Evolutionary conservation across 2,888 invertebrate species (phyloP).

Genomic region (Apotomis betuletana): DNA sequence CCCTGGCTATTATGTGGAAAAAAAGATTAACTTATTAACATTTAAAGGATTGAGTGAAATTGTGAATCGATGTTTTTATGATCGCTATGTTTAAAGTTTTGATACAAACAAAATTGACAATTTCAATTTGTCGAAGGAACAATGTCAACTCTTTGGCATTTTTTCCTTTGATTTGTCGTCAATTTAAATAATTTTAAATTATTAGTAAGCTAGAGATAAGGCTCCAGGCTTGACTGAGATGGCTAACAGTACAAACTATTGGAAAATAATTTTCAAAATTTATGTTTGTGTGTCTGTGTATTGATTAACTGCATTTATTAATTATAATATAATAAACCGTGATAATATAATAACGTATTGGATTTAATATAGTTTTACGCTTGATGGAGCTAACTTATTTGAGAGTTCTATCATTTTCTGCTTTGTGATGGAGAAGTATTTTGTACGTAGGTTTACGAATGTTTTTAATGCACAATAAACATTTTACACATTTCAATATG

Average conservation of each 20-base stretch:
- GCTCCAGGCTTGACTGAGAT: conserved; percentile 51
- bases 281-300: conserved; percentile 57
- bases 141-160: not conserved
- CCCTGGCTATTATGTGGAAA: not conserved
- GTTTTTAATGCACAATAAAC: conserved; percentile 70
- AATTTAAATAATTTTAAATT: conserved; percentile 45
- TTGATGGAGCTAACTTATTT: conserved; percentile 61
- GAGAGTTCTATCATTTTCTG: conserved; percentile 52
- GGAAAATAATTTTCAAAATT: conserved; percentile 57
- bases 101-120: not conserved
- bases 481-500: conserved; percentile 52
- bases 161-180: conserved; percentile 42
- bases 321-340: conserved; percentile 58
- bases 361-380: conserved; percentile 48
- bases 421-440: conserved; percentile 51
- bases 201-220: conserved; percentile 51
- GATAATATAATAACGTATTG: conserved; percentile 60
- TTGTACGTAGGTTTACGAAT: conserved; percentile 53
- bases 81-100: not conserved
- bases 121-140: not conserved
- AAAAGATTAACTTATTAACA: conserved; percentile 22
- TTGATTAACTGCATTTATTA: conserved; percentile 68
- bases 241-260: conserved; percentile 66
- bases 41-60: conserved; percentile 10
- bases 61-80: conserved; percentile 17